Percentiles rank a stretch among this genome's conserved stretches.
These are phyloP conservation scores for Tangara arthus DNA, from an alignment of 2,797 vertebrate species.

Conservation along the genomic window DNA sequence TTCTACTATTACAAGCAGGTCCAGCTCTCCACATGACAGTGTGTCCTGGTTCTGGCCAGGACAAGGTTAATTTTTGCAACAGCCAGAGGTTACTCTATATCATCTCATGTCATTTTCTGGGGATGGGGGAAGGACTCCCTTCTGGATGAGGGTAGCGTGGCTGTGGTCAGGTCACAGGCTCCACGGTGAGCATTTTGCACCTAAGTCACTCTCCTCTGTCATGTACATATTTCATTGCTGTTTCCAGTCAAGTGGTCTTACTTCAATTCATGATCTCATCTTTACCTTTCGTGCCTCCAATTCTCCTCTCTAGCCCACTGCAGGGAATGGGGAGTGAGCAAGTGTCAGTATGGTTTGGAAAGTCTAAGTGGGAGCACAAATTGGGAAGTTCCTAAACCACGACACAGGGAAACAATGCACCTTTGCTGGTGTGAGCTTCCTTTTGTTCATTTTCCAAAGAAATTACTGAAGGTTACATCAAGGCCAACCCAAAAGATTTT, in stretches of 20 bases:
- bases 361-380: not conserved
- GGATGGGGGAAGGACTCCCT: not conserved
- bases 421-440: not conserved
- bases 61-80: not conserved
- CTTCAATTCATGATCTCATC: not conserved
- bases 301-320: not conserved
- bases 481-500: not conserved
- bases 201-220: not conserved
- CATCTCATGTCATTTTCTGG: not conserved
- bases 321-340: not conserved
- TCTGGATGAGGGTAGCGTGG: not conserved
- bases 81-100: not conserved
- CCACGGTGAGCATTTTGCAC: not conserved
- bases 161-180: not conserved
- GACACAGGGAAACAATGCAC: not conserved
- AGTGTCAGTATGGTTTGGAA: not conserved
- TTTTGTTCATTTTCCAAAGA: not conserved
- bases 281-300: not conserved
- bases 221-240: not conserved
- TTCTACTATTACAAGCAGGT: not conserved
- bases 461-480: not conserved
- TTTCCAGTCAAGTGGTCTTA: not conserved
- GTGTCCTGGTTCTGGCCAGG: not conserved
- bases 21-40: not conserved
- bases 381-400: not conserved